Evolutionary conservation across 2,113 vertebrate genomes (phyloP), one percentile per base, ranked within the genome.

Genomic region (Nansenia antarctica): DNA sequence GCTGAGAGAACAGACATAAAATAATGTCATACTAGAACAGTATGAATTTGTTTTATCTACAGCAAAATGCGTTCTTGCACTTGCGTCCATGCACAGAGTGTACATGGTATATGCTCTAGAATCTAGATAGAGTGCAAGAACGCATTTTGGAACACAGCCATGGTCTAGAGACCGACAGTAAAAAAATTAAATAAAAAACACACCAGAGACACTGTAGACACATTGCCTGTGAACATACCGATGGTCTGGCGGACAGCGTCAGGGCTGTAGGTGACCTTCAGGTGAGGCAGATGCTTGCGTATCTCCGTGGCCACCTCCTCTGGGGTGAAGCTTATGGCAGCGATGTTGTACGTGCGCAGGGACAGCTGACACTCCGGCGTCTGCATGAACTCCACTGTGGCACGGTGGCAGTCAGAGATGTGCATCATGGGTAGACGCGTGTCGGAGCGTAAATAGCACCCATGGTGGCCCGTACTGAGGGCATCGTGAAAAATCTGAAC

Each of bases 401-500:
- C 92, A 27, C 91, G 87, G 65, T 93, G 91, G 77, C 91, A 93
- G 78, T 93, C 92, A 9, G 84, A 83, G 67, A 93, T 88, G 59
- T 92, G 92, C 92, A 93, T 93, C 91, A 93, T 93, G 76, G 91
- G 92, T 74, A 93, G 91, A 29, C 90, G 90, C 2, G 92, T 92
- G 78, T 92, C 85, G 0, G 91, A 67, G 26, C 89, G 87, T 65
- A 93, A 67, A 81, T 92, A 91, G 74, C 92, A 92, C 81, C 91
- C 90, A 9, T 92, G 89, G 65, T 87, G 87, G 42, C 90, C 89
- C 31, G 83, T 90, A 76, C 82, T 90, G 71, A 92, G 78, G 58
- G 92, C 91, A 34, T 91, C 91, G 0, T 92, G 90, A 83, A 93
- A 92, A 62, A 93, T 92, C 74, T 93, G 88, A 31, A 92, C 88